phyloP scores from a whole-genome alignment of 1,140 invertebrate species.

The Caenorhabditis briggsae region DNA sequence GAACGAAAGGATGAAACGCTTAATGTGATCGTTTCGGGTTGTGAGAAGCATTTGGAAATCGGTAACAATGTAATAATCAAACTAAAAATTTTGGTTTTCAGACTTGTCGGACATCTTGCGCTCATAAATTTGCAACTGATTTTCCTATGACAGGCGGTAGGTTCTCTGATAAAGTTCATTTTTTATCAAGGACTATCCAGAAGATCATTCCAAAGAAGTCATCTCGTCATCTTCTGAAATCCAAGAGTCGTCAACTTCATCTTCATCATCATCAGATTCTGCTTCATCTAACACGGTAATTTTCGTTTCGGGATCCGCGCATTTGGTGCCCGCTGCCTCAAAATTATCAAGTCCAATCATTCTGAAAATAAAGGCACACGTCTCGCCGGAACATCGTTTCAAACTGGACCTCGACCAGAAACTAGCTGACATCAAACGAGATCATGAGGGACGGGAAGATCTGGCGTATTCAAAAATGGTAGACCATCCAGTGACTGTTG shows the following conservation, averaged over 20 bases:
- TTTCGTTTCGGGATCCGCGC: constrained; percentile 48
- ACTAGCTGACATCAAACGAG: constrained; percentile 33
- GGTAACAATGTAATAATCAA: too few relatives aligned
- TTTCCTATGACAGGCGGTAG: constrained; percentile 25
- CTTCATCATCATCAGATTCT: constrained; percentile 6
- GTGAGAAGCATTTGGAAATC: too few relatives aligned
- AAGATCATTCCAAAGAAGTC: background rate
- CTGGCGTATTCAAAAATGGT: constrained; percentile 13
- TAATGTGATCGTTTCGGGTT: background rate
- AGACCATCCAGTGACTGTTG: constrained; percentile 53
- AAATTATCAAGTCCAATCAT: constrained; percentile 10
- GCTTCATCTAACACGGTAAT: constrained; percentile 51
- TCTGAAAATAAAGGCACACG: constrained; percentile 50
- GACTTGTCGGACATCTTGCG: constrained; percentile 43
- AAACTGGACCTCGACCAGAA: constrained; percentile 55
- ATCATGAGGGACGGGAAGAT: constrained; percentile 51
- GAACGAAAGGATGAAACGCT: background rate
- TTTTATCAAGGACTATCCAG: background rate
- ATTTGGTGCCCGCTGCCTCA: constrained; percentile 35
- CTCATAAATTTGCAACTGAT: constrained; percentile 42
- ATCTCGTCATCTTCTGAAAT: too few relatives aligned
- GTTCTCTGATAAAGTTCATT: background rate
- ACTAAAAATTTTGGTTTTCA: background rate
- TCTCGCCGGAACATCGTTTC: constrained; percentile 56
- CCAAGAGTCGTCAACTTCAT: background rate